Evolutionary conservation across 2,113 vertebrate genomes (phyloP).

Genomic region (Hiodon alosoides): DNA sequence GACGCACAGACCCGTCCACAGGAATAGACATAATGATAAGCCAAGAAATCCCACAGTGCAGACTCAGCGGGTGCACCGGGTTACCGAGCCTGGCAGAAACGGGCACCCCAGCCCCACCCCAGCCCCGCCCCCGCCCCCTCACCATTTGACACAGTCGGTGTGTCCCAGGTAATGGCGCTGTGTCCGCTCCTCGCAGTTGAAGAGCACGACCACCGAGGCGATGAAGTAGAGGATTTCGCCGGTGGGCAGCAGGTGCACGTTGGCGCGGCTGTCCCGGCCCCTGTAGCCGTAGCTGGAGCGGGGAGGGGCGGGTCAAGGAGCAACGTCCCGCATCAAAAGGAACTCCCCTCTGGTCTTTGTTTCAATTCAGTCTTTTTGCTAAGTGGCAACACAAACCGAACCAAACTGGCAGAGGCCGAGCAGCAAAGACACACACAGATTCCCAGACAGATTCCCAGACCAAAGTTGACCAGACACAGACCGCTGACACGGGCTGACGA

Average conservation of each 20-base stretch:
- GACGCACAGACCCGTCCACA: neutral
- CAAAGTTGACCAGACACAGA: neutral
- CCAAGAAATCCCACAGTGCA: neutral
- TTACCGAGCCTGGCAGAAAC: neutral
- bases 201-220: slow-evolving; percentile 90
- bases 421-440: neutral
- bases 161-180: slow-evolving; percentile 94
- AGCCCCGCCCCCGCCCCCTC: slow-evolving; percentile 38
- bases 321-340: neutral
- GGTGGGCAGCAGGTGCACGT: slow-evolving; percentile 90
- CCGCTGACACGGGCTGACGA: too few relatives aligned
- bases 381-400: too few relatives aligned
- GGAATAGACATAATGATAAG: too few relatives aligned
- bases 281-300: slow-evolving; percentile 82
- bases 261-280: slow-evolving; percentile 91
- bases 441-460: neutral
- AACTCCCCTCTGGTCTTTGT: too few relatives aligned
- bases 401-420: neutral
- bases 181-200: slow-evolving; percentile 89
- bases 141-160: slow-evolving; percentile 97
- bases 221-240: slow-evolving; percentile 95
- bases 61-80: neutral
- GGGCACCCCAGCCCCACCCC: neutral
- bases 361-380: too few relatives aligned
- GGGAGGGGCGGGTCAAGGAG: slow-evolving; percentile 1